Evolutionary conservation across 2,797 vertebrate genomes (phyloP), one percentile per base, ranked within the genome.

Genomic region (Nasua narica): DNA sequence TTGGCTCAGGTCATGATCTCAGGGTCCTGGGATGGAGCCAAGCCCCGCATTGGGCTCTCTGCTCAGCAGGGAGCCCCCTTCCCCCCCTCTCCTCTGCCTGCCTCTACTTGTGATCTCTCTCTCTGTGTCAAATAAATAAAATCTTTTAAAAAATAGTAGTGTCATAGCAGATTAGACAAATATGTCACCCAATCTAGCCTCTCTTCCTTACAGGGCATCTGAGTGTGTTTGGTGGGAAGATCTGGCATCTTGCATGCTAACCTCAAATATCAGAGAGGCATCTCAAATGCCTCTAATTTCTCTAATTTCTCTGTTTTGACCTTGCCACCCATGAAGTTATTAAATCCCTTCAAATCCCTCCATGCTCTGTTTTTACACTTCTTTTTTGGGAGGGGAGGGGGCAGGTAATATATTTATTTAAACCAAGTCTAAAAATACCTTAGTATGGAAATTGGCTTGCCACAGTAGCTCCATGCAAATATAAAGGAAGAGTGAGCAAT

Each of bases 341-440:
- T 79, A 83, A 90, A 94, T 50, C 27, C 25, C 15, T 96, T 90
- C 35, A 58, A 69, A 74, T 27, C n/a, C 83, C 32, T 86, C 50
- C 46, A 7, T 65, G 56, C 87, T 88, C 37, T 82, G 27, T 91
- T 90, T 86, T 67, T 62, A 95, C 3, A 25, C 3, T 82, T 76
- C 60, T 70, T 60, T 62, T 35, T 8, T 15, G 13, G 5, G 9
- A 32, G 5, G 29, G 11, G 5, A 8, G 5, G 6, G 9, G 40
- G 19, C 4, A 5, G 67, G 69, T 67, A 65, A 90, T 87, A 84
- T 8, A 32, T 77, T 76, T 92, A 82, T 92, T 82, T 90, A 74
- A 95, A 56, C 37, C 27, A 93, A 94, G 23, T 96, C 85, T 79
- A 27, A 96, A 89, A 90, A 89, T 65, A 25, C 9, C 15, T 79